These are phyloP conservation scores for Pristis pectinata DNA, from an alignment of 2,797 vertebrate species.

Conservation along the genomic window DNA sequence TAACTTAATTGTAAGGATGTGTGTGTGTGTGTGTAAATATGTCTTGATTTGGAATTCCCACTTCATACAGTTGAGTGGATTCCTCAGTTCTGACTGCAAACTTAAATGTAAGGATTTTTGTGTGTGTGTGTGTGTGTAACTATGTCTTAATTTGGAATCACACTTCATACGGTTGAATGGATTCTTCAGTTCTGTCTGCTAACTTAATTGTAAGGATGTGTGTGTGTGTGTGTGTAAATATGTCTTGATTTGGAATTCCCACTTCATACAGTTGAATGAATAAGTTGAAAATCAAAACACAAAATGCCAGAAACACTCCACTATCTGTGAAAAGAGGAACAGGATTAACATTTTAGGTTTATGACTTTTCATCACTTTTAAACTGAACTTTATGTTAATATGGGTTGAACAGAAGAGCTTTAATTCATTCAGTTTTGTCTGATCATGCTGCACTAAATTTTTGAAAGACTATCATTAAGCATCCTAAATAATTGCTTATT, in stretches of 20 bases:
- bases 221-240: neutral
- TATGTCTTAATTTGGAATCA: no score
- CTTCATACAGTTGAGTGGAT: no score
- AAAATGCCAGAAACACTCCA: no score
- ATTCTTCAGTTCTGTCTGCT: neutral
- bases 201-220: neutral
- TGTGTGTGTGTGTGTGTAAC: no score
- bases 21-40: no score
- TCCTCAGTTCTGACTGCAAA: no score
- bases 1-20: neutral
- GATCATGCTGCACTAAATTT: neutral
- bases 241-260: no score
- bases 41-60: no score
- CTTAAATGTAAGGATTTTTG: no score
- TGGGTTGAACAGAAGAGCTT: neutral
- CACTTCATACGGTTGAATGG: neutral
- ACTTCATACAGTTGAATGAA: neutral
- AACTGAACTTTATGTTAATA: neutral
- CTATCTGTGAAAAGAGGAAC: no score
- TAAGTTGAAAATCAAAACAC: neutral
- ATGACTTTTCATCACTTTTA: no score
- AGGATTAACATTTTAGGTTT: no score
- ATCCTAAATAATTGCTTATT: neutral
- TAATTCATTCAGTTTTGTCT: neutral
- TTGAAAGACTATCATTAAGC: neutral